phyloP scores from a whole-genome alignment of 2,797 vertebrate species.

The Tangara arthus region DNA sequence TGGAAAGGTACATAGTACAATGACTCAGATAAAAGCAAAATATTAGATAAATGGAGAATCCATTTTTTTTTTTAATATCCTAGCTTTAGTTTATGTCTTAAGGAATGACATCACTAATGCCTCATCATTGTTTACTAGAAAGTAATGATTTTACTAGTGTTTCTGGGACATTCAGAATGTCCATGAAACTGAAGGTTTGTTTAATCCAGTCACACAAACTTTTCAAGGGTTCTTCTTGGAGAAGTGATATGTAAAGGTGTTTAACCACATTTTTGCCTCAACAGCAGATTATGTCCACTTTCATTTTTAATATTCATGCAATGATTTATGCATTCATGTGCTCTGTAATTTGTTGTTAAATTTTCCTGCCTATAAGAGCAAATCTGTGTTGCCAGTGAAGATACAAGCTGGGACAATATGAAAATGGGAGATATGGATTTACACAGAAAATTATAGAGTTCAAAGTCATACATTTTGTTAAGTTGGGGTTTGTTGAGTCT shows the following conservation, averaged over 20 bases:
- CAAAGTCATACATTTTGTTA: not conserved
- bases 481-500: not conserved
- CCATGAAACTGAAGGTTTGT: not conserved
- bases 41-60: not conserved
- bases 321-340: not conserved
- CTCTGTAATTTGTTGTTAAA: not conserved
- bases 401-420: not conserved
- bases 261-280: not conserved
- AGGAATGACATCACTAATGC: not conserved
- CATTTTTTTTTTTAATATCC: not conserved
- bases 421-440: not conserved
- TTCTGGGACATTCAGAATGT: not conserved
- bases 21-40: not conserved
- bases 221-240: not conserved
- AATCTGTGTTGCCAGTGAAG: not conserved
- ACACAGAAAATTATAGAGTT: not conserved
- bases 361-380: not conserved
- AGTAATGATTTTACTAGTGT: not conserved
- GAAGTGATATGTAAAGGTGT: not conserved
- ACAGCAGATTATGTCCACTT: not conserved
- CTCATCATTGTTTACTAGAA: not conserved
- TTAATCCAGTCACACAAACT: not conserved
- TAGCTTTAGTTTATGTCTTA: not conserved
- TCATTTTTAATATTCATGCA: not conserved
- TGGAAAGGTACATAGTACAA: not conserved